phyloP scores from a whole-genome alignment of 2,797 vertebrate genomes.

The Semotilus atromaculatus region DNA sequence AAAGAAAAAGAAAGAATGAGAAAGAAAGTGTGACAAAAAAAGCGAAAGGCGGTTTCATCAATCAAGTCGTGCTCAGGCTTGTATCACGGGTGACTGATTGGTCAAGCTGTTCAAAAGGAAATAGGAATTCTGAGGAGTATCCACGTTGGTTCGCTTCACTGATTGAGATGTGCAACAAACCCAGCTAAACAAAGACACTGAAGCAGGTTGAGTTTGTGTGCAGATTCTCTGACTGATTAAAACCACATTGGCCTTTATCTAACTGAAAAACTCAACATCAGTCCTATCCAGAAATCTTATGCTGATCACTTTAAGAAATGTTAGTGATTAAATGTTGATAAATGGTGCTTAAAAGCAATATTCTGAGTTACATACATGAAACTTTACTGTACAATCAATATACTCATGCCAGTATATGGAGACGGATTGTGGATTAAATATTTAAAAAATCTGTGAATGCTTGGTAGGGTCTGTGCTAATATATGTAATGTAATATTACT shows the following conservation, averaged over 20 bases:
- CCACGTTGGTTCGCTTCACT: slow-evolving; percentile 76
- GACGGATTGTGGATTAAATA: neutral
- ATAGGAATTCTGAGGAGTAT: slow-evolving; percentile 84
- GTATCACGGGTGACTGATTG: slow-evolving; percentile 88
- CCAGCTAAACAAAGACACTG: slow-evolving; percentile 52
- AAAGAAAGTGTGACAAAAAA: slow-evolving; percentile 56
- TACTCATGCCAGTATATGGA: neutral
- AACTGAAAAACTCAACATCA: slow-evolving; percentile 6
- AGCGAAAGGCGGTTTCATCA: slow-evolving; percentile 81
- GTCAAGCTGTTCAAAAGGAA: slow-evolving; percentile 84
- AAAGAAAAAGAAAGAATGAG: slow-evolving; percentile 4
- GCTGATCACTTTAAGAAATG: neutral
- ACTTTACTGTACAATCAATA: neutral
- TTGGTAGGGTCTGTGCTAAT: neutral
- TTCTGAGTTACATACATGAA: neutral
- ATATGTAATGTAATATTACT: neutral
- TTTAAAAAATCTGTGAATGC: neutral
- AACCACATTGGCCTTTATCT: neutral
- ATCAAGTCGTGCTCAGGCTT: slow-evolving; percentile 85
- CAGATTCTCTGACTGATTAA: neutral
- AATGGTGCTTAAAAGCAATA: neutral
- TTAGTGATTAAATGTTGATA: neutral
- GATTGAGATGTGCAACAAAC: slow-evolving; percentile 71
- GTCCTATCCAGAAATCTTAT: neutral
- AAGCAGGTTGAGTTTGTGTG: slow-evolving; percentile 3